phyloP scores from a whole-genome alignment of 2,113 vertebrate genomes.

The Poeciliopsis turrubarensis region DNA sequence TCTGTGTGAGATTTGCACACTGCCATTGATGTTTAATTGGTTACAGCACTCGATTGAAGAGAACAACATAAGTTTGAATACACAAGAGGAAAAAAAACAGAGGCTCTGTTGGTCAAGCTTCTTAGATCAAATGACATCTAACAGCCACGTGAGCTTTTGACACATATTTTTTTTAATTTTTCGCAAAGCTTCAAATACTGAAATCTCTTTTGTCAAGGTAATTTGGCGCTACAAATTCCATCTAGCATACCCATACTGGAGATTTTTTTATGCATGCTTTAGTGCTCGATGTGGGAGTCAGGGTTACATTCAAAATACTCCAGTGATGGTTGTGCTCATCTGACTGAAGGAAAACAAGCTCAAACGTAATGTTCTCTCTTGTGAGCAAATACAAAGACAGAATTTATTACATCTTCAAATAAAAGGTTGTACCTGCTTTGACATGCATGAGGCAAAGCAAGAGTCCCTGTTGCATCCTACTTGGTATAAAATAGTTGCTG shows the following conservation, averaged over 20 bases:
- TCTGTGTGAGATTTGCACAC: slow-evolving; percentile 14
- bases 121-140: slow-evolving; percentile 3
- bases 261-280: slow-evolving; percentile 3
- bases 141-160: neutral
- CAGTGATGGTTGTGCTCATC: neutral
- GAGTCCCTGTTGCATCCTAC: slow-evolving; percentile 12
- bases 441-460: neutral
- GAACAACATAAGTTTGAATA: neutral
- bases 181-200: neutral
- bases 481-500: slow-evolving; percentile 38
- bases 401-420: slow-evolving; percentile 7
- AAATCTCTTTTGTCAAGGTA: slow-evolving; percentile 2
- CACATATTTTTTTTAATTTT: neutral
- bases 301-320: slow-evolving; percentile 5
- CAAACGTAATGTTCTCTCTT: neutral
- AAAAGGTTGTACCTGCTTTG: slow-evolving; percentile 19
- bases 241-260: slow-evolving; percentile 16
- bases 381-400: neutral
- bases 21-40: slow-evolving; percentile 11
- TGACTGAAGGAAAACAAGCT: slow-evolving; percentile 1
- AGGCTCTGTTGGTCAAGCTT: neutral
- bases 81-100: neutral
- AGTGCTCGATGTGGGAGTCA: slow-evolving; percentile 28
- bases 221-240: slow-evolving; percentile 15
- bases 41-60: neutral